Percentiles rank a stretch among this genome's conserved stretches.
These are phyloP conservation scores for Heteronetta atricapilla DNA, from an alignment of 2,113 vertebrate genomes.

Conservation along the genomic window DNA sequence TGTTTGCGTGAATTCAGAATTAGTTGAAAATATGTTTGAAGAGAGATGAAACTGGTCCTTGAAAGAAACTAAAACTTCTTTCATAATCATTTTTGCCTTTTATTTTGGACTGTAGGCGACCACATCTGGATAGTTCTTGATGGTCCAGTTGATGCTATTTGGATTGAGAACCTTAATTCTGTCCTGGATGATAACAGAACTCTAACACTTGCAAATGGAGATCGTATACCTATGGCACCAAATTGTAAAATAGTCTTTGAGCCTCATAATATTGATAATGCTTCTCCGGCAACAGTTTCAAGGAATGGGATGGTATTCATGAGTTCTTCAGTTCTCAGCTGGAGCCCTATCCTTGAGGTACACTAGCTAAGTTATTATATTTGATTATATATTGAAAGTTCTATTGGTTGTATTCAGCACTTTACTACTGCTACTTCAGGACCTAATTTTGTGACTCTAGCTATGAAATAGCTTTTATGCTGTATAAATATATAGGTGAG, in stretches of 20 bases:
- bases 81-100: not conserved
- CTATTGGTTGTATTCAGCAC: not conserved
- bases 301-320: constrained; percentile 99
- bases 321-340: constrained; percentile 94
- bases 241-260: constrained; percentile 97
- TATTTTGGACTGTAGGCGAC: constrained; percentile 80
- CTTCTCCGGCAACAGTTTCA: constrained; percentile 95
- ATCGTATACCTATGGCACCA: constrained; percentile 95
- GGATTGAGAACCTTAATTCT: constrained; percentile 98
- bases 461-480: not conserved
- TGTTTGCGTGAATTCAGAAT: not conserved
- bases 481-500: not conserved
- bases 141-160: constrained; percentile 96
- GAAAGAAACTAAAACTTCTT: not conserved
- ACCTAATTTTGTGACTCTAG: not conserved
- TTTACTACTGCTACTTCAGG: not conserved
- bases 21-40: not conserved
- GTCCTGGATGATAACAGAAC: constrained; percentile 97
- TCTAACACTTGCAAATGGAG: constrained; percentile 93
- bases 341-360: constrained; percentile 95
- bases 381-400: not conserved
- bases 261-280: constrained; percentile 96
- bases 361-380: not conserved
- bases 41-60: not conserved
- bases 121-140: constrained; percentile 97